phyloP scores from a whole-genome alignment of 2,888 invertebrate genomes.

The Synanthedon tipuliformis region DNA sequence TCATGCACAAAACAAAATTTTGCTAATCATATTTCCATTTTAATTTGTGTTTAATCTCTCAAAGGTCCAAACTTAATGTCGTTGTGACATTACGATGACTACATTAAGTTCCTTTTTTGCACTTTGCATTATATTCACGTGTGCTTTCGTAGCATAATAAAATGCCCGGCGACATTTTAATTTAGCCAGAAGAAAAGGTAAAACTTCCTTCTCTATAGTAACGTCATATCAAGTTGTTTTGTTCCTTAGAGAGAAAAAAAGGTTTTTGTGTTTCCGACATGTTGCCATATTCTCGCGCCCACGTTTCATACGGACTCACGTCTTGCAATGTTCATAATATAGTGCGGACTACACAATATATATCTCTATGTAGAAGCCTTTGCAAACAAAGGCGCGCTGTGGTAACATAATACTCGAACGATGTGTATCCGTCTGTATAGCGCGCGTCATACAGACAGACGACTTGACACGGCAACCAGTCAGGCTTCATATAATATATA shows the following conservation, averaged over 20 bases:
- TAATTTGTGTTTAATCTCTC: no score
- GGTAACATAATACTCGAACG: background rate
- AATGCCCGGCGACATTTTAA: background rate
- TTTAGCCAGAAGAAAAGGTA: background rate
- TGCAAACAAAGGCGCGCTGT: background rate
- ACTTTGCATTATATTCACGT: no score
- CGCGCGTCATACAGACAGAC: background rate
- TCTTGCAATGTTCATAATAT: background rate
- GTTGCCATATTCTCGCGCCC: background rate
- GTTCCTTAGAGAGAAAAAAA: background rate
- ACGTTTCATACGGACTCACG: background rate
- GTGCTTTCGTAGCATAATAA: no score
- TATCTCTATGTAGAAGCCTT: background rate
- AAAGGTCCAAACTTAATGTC: no score
- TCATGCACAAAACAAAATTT: no score
- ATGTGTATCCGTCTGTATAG: background rate
- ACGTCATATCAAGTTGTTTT: background rate
- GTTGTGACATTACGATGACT: no score
- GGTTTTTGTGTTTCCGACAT: background rate
- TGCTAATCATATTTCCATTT: no score
- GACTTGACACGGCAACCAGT: background rate
- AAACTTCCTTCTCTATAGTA: background rate
- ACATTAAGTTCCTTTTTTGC: no score
- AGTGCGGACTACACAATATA: background rate
- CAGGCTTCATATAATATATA: background rate